phyloP scores from a whole-genome alignment of 2,113 vertebrate genomes.

The Amblyornis subalaris region DNA sequence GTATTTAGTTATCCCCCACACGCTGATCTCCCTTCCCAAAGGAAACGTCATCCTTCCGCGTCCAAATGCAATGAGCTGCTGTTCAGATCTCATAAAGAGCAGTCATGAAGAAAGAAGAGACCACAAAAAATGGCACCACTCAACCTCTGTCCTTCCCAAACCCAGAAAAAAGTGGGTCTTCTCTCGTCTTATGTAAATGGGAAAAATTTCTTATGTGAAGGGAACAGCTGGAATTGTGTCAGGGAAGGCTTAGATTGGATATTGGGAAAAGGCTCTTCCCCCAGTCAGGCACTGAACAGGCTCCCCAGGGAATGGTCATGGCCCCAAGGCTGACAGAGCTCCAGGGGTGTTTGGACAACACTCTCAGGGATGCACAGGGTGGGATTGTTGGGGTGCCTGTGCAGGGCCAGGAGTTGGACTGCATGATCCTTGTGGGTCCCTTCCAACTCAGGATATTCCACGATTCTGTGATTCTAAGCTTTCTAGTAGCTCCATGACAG shows the following conservation, averaged over 20 bases:
- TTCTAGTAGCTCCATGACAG: not conserved
- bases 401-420: not conserved
- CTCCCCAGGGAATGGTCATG: not conserved
- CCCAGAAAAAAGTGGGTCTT: not conserved
- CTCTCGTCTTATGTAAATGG: not conserved
- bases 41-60: not conserved
- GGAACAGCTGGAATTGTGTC: accelerated
- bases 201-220: not conserved
- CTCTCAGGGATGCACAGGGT: not conserved
- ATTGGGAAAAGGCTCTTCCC: not conserved
- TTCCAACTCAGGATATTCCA: not conserved
- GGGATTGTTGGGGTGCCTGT: not conserved
- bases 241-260: accelerated
- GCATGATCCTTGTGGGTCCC: not conserved
- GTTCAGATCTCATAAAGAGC: not conserved
- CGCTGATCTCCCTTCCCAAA: not conserved
- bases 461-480: not conserved
- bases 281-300: accelerated
- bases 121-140: not conserved
- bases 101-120: not conserved
- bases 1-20: not conserved
- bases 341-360: accelerated
- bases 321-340: not conserved
- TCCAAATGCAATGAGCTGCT: accelerated
- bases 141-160: not conserved